A percentile compares a stretch with the other conserved stretches of the same genome.
Conservation (phyloP, 2,888 invertebrate genomes). For the Agrochola macilenta region DNA sequence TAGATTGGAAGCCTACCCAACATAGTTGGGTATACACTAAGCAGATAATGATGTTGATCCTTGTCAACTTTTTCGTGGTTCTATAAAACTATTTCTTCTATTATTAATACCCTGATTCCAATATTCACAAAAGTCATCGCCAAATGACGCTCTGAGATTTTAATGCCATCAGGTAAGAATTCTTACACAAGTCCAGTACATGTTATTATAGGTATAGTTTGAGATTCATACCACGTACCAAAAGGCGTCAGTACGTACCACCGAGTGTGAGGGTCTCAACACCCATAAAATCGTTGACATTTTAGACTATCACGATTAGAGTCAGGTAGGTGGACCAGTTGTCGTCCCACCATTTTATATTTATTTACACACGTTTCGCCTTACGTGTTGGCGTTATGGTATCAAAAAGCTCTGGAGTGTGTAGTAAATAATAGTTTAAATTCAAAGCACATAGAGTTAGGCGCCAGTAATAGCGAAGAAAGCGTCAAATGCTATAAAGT, state of each 20-base stretch:
- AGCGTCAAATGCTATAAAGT: slow-evolving; percentile 53
- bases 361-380: slow-evolving; percentile 57
- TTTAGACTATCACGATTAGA: slow-evolving; percentile 66
- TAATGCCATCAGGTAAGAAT: background rate
- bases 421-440: slow-evolving; percentile 55
- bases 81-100: background rate
- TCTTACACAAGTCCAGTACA: background rate
- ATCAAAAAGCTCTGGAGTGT: slow-evolving; percentile 26
- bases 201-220: slow-evolving; percentile 14
- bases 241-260: slow-evolving; percentile 42
- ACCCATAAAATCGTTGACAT: slow-evolving; percentile 72
- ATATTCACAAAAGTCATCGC: background rate
- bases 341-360: slow-evolving; percentile 45
- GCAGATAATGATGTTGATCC: too few species aligned
- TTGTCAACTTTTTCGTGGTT: too few species aligned
- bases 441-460: slow-evolving; percentile 51
- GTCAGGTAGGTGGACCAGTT: slow-evolving; percentile 55
- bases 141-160: background rate
- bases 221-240: slow-evolving; percentile 50
- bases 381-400: slow-evolving; percentile 46
- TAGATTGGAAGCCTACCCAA: too few species aligned
- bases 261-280: slow-evolving; percentile 53
- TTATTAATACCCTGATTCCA: too few species aligned
- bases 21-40: too few species aligned
- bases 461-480: slow-evolving; percentile 54